Base-by-base conservation (phyloP, 2,113 vertebrate species). In the Tachysurus fulvidraco region DNA sequence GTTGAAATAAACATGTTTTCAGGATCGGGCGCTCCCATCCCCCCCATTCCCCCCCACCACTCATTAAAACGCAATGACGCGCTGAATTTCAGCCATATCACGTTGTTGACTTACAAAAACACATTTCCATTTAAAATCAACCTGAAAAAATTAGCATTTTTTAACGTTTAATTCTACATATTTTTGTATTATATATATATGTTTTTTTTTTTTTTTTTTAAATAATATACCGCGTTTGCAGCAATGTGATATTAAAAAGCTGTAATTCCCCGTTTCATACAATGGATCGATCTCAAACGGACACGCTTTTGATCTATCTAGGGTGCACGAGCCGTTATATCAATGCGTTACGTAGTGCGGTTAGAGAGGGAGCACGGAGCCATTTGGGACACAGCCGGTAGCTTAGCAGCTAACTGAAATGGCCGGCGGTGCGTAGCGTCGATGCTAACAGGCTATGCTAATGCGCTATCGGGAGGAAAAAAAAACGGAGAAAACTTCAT, bases 1-100 rank as follows among this genome's bases (percentile, higher is more conserved):
- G 36, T 44, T 73, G 8, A 30, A 17, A 55, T 50, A 28, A 52
- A 16, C 44, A 76, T 50, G 50, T 36, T 67, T 25, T 59, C 19
- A 50, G 54, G 78, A 74, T 54, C 50, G 64, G 62, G 30, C 79
- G 79, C 85, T 87, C 73, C 86, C 87, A 89, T 89, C 91, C 88
- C 90, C 86, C 85, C 88, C 71, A 87, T 57, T 50, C 83, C 90
- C 36, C 36, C 86, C 85, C 88, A 60, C 86, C 64, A 41, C 83
- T 83, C 46, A 52, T 76, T 23, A 74, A 87, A 83, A 76, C 67
- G 62, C 84, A 80, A 57, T 80, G 84, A 85, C 80, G 73, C 60
- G 80, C 85, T 50, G 77, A 73, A 81, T 71, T 57, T 76, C 87
- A 85, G 69, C 89, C 84, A 81, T 84, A 79, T 89, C 67, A 86